phyloP scores from a whole-genome alignment of 53 echinoderm and acorn worm species.

The Glandiceps talaboti region DNA sequence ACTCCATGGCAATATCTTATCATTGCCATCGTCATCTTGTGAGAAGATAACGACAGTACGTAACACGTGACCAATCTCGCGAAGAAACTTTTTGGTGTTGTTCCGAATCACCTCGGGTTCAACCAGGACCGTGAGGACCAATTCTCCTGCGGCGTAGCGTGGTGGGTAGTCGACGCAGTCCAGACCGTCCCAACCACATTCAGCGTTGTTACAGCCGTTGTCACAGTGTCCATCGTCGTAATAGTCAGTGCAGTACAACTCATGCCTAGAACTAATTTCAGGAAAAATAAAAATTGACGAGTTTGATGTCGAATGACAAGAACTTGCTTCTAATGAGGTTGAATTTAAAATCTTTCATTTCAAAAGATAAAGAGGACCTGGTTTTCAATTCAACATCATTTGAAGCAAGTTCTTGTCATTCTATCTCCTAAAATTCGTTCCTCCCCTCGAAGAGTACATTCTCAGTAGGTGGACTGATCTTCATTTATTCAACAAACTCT shows the following conservation, averaged over 20 bases:
- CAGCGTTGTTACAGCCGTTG: conserved; percentile 50
- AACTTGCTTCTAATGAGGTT: no score
- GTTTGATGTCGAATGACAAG: no score
- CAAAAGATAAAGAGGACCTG: no score
- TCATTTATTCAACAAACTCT: no score
- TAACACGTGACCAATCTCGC: conserved; percentile 49
- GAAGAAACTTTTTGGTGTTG: conserved; percentile 46
- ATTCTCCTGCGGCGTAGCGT: conserved; percentile 32
- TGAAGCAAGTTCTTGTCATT: no score
- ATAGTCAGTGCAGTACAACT: conserved; percentile 46
- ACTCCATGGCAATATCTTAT: conserved; percentile 2
- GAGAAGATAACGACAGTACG: conserved; percentile 51
- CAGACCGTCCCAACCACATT: conserved; percentile 58
- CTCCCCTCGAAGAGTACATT: no score
- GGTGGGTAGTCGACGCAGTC: conserved; percentile 55
- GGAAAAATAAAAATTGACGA: no score
- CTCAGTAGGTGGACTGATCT: no score
- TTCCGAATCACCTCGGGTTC: conserved; percentile 46
- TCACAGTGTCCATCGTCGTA: conserved; percentile 59
- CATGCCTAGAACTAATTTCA: no score
- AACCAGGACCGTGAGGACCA: conserved; percentile 56
- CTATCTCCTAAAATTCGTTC: no score
- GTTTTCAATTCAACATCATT: no score
- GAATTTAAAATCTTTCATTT: no score
- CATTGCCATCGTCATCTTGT: conserved; percentile 18